Conservation (phyloP, 2,797 vertebrate species). For the Eulemur coronatus region DNA sequence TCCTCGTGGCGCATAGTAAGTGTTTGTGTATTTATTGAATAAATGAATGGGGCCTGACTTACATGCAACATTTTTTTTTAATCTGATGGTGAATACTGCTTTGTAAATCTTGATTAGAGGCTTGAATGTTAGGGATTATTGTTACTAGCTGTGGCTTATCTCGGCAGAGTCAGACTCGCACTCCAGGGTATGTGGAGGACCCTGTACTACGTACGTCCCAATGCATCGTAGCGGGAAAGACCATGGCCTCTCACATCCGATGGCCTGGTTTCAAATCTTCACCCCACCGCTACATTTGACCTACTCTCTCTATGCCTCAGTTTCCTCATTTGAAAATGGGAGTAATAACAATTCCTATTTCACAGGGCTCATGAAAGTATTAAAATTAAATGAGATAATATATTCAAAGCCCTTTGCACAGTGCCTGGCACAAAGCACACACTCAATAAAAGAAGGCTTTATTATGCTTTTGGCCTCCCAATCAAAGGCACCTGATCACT, state of each 20-base stretch:
- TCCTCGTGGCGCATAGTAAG: neutral
- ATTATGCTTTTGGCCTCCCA: neutral
- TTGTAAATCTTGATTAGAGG: neutral
- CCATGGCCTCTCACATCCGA: neutral
- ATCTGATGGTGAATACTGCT: neutral
- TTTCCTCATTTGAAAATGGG: neutral
- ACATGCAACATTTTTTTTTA: neutral
- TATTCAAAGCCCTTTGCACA: neutral
- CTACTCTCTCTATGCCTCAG: neutral
- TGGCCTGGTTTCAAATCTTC: neutral
- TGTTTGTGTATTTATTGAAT: neutral
- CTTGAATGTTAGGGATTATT: neutral
- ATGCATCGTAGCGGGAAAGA: neutral
- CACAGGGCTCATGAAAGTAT: neutral
- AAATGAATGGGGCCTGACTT: neutral
- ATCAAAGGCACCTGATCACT: conserved; percentile 27
- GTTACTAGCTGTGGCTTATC: neutral
- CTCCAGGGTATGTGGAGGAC: too few species aligned
- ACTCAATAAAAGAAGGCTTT: neutral
- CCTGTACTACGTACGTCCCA: fast-evolving
- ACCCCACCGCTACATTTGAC: neutral
- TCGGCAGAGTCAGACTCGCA: neutral
- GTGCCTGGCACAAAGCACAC: neutral
- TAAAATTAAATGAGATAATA: neutral
- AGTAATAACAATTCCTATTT: neutral